Percentiles rank a stretch among this genome's conserved stretches.
These are phyloP conservation scores for Mythimna ferrago DNA, from an alignment of 2,888 invertebrate genomes.

Conservation along the genomic window DNA sequence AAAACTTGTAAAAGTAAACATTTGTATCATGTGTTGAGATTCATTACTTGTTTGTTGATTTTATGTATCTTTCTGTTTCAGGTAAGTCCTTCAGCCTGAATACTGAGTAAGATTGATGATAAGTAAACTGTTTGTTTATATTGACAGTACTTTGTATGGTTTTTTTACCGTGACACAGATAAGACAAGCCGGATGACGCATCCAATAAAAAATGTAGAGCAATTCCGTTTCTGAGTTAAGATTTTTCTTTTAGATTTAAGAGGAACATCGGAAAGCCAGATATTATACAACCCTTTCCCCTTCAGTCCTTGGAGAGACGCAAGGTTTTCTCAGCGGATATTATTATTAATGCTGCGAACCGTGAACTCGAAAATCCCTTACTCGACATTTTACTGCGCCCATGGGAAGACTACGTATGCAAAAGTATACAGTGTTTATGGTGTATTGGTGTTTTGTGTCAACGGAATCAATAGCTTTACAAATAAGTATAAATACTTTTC, in stretches of 20 bases:
- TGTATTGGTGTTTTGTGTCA: slow-evolving; percentile 3
- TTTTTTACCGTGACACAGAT: slow-evolving; percentile 23
- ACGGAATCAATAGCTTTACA: background rate
- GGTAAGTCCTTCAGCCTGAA: slow-evolving; percentile 69
- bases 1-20: slow-evolving; percentile 38
- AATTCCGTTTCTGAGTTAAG: background rate
- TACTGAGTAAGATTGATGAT: slow-evolving; percentile 63
- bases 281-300: slow-evolving; percentile 27
- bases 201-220: slow-evolving; percentile 16
- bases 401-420: slow-evolving; percentile 22
- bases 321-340: slow-evolving; percentile 34
- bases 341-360: slow-evolving; percentile 32
- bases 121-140: slow-evolving; percentile 38
- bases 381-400: slow-evolving; percentile 31
- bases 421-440: slow-evolving; percentile 10
- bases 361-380: slow-evolving; percentile 40
- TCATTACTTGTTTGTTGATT: slow-evolving; percentile 47
- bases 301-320: slow-evolving; percentile 14
- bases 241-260: slow-evolving; percentile 9
- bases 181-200: slow-evolving; percentile 24
- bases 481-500: background rate
- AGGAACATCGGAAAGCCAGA: slow-evolving; percentile 8
- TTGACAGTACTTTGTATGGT: background rate
- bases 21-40: slow-evolving; percentile 20
- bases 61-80: slow-evolving; percentile 69